Conservation (phyloP, 2,888 invertebrate genomes). For the Brachyptera putata region DNA sequence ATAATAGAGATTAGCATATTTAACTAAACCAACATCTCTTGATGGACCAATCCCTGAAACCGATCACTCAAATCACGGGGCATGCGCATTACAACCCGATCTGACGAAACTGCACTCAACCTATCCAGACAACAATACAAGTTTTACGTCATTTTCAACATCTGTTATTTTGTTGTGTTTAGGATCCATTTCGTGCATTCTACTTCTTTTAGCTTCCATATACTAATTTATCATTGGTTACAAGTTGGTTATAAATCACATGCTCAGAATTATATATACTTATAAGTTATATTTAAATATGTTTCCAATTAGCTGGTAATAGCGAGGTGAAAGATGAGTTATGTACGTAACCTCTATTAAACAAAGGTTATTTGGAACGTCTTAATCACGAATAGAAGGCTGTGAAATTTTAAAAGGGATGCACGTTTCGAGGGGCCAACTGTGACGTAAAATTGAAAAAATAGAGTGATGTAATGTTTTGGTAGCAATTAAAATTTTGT, state of each 20-base stretch:
- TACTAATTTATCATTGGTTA: neutral
- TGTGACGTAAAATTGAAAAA: no score
- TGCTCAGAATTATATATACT: neutral
- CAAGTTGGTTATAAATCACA: neutral
- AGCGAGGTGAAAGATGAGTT: slow-evolving; percentile 3
- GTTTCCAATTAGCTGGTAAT: slow-evolving; percentile 8
- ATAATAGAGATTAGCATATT: no score
- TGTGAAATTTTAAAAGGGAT: neutral
- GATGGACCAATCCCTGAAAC: no score
- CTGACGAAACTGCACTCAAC: no score
- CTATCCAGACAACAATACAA: no score
- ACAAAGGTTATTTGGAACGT: neutral
- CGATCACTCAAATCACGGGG: no score
- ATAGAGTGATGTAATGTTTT: no score
- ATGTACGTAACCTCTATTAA: slow-evolving; percentile 8
- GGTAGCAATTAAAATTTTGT: no score
- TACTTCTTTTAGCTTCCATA: neutral
- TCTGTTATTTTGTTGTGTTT: neutral
- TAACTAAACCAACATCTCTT: no score
- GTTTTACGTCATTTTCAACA: neutral
- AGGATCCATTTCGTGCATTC: neutral
- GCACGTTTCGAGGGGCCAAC: neutral
- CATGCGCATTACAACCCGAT: no score
- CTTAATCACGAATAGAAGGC: neutral
- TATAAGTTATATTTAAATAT: neutral